These are phyloP conservation scores for Gonocerus acuteangulatus DNA, from an alignment of 2,888 invertebrate species.

Conservation along the genomic window DNA sequence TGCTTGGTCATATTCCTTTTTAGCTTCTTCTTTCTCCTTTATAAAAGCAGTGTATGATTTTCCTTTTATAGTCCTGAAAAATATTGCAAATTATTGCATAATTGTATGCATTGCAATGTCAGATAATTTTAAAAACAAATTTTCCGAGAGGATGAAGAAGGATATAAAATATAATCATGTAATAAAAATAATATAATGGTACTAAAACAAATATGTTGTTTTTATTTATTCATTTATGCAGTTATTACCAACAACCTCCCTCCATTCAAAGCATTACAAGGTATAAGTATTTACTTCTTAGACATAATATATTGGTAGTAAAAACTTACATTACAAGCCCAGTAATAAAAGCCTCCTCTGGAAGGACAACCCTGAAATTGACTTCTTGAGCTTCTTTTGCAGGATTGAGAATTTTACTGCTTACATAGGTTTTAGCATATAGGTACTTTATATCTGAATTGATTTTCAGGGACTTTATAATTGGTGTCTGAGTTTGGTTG, in stretches of 20 bases:
- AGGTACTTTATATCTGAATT: constrained; percentile 53
- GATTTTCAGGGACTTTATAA: constrained; percentile 25
- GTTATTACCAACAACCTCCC: no score
- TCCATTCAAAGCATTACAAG: no score
- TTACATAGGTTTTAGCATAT: constrained; percentile 58
- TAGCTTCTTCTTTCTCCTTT: constrained; percentile 58
- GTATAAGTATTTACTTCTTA: no score
- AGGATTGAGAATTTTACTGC: constrained; percentile 57
- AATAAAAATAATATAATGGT: no score
- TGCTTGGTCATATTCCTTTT: constrained; percentile 51
- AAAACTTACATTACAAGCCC: constrained; percentile 56
- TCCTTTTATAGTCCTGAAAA: constrained; percentile 52
- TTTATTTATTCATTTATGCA: no score
- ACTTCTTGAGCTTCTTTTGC: constrained; percentile 55
- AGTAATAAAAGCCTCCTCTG: constrained; percentile 63
- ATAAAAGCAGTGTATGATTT: constrained; percentile 58
- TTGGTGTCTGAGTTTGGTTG: not conserved
- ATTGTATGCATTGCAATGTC: no score
- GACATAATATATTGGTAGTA: not conserved
- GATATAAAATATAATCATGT: no score
- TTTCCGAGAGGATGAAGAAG: no score
- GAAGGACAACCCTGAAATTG: constrained; percentile 57
- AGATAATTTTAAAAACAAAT: no score
- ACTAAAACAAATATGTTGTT: no score
- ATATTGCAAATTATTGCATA: no score